Evolutionary conservation across 2,797 vertebrate species (phyloP), one percentile per base, ranked within the genome.

Genomic region (Phoxinus dragarum): DNA sequence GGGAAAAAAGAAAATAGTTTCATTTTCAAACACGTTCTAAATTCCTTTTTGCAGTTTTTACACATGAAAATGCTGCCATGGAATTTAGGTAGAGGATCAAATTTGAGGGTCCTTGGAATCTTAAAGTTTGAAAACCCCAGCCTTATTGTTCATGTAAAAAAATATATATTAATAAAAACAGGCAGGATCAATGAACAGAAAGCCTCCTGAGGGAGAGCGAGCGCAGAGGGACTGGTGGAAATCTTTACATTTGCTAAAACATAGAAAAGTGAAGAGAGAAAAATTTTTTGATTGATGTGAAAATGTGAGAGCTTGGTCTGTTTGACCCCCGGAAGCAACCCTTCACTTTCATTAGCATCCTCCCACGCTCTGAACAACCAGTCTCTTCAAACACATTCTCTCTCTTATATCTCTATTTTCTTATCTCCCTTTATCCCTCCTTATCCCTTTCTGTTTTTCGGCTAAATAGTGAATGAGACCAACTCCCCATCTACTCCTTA

Each of bases 321-420:
- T 92, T 89, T 90, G 86, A 82, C 88, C 88, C 89, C 82, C 87
- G 88, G 87, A 89, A 88, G 84, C 82, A 90, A 89, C 88, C 87
- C 88, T 92, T 91, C 88, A 88, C 88, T 92, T 93, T 94, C 92
- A 94, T 94, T 93, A 92, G 91, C 89, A 88, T 82, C 88, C 87
- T 89, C 91, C 90, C 87, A 93, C 88, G 88, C 90, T 86, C 87
- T 73, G 64, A 93, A 93, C 89, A 89, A 93, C 85, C 90, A 88
- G 54, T 64, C 73, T 89, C 90, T 93, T 93, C 91, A 93, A 92
- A 93, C 89, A 92, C 84, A 80, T 83, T 90, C 90, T 83, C 87
- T 88, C 86, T 88, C 40, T 72, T 54, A 36, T 19, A 36, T 47
- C 40, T 79, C 42, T 27, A 1, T 64, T 61, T 47, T 80, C 5